These are phyloP conservation scores for Isichthys henryi DNA, from an alignment of 2,113 vertebrate genomes.

Conservation along the genomic window DNA sequence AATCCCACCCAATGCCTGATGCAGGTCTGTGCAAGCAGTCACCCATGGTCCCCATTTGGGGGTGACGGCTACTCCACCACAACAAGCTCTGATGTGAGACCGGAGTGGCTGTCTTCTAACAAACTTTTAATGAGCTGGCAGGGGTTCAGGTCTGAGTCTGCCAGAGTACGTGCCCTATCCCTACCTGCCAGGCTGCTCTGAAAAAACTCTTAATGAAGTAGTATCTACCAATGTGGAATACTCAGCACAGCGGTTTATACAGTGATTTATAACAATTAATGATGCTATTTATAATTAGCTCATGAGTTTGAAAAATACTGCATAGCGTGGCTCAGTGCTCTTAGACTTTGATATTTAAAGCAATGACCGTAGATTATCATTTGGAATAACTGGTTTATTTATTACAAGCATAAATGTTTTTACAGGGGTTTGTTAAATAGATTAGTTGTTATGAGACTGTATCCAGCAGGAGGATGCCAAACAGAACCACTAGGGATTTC, in stretches of 20 bases:
- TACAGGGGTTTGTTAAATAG: not conserved
- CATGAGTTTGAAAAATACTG: not conserved
- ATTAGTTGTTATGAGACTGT: not conserved
- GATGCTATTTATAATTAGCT: not conserved
- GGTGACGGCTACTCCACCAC: not conserved
- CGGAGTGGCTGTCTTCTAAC: not conserved
- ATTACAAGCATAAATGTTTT: not conserved
- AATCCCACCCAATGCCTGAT: not conserved
- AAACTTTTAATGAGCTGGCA: constrained; percentile 19
- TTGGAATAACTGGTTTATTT: not conserved
- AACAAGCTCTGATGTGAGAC: not conserved
- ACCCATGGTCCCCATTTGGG: not conserved
- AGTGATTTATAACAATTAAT: not conserved
- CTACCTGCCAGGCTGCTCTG: constrained; percentile 5
- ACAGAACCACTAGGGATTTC: not conserved
- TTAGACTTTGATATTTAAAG: not conserved
- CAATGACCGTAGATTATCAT: not conserved
- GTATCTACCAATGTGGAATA: not conserved
- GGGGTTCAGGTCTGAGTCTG: constrained; percentile 5
- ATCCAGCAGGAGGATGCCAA: not conserved
- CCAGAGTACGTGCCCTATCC: not conserved
- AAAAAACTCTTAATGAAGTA: not conserved
- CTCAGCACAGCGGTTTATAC: not conserved
- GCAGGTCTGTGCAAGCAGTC: not conserved
- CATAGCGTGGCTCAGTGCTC: not conserved